phyloP scores from a whole-genome alignment of 2,888 invertebrate genomes.

The Cephalotes varians region DNA sequence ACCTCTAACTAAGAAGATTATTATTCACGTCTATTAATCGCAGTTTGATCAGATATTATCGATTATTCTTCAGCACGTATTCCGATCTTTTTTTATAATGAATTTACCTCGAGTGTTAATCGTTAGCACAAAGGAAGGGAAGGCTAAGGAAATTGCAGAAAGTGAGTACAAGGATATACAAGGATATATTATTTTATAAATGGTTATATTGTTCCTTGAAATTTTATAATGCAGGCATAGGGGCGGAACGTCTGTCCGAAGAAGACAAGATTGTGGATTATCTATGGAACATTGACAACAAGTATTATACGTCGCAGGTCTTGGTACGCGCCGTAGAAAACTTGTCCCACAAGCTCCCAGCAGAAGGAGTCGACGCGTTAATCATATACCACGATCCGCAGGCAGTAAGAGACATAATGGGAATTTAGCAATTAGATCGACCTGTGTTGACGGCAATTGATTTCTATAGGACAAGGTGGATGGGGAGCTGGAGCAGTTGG shows the following conservation, averaged over 20 bases:
- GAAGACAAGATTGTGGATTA: constrained; percentile 82
- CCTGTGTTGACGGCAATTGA: constrained; percentile 53
- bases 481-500: constrained; percentile 76
- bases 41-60: neutral
- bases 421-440: neutral
- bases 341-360: constrained; percentile 86
- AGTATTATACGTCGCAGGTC: constrained; percentile 90
- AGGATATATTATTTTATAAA: neutral
- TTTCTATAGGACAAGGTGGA: constrained; percentile 78
- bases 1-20: neutral
- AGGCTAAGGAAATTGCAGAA: constrained; percentile 79
- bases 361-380: constrained; percentile 88
- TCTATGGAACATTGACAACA: constrained; percentile 89
- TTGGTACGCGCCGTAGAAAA: constrained; percentile 87
- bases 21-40: neutral
- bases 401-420: constrained; percentile 76
- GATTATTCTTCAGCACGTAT: neutral
- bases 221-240: constrained; percentile 74
- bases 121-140: constrained; percentile 76
- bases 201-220: neutral
- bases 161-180: constrained; percentile 74
- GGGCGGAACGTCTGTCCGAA: constrained; percentile 78
- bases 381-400: constrained; percentile 89
- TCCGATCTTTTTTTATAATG: constrained; percentile 62
- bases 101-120: constrained; percentile 81